Percentiles rank a stretch among this genome's conserved stretches.
Evolutionary conservation across 2,797 vertebrate genomes (phyloP).

Genomic region (Rhynchonycteris naso): DNA sequence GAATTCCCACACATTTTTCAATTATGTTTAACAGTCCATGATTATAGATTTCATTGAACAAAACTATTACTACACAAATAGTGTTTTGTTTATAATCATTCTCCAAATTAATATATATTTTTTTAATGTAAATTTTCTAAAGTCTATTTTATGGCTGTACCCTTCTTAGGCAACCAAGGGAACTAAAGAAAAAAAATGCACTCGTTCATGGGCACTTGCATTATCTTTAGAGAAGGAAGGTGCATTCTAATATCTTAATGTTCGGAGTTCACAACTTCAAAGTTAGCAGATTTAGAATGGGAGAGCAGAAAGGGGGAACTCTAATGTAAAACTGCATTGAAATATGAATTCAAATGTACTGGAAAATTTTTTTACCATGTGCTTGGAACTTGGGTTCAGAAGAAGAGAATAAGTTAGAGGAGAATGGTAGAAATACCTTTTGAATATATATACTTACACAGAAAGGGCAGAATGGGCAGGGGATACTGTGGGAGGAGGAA

Average conservation of each 20-base stretch:
- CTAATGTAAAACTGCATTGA: neutral
- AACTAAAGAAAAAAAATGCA: neutral
- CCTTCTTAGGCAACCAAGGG: neutral
- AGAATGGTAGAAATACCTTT: neutral
- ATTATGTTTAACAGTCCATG: neutral
- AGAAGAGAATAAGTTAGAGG: neutral
- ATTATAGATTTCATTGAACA: constrained; percentile 26
- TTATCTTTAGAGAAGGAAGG: neutral
- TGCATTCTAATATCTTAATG: neutral
- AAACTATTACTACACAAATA: neutral
- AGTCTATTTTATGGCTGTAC: neutral
- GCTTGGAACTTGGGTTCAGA: neutral
- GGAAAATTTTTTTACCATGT: neutral
- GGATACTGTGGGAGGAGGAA: neutral
- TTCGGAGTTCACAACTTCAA: neutral
- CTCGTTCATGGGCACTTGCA: neutral
- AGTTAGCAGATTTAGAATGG: neutral
- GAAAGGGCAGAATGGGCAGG: neutral
- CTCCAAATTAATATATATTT: neutral
- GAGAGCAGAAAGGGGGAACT: neutral
- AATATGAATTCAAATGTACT: neutral
- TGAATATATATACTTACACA: neutral
- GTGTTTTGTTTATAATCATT: constrained; percentile 6
- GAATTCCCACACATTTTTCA: neutral
- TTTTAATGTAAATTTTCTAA: constrained; percentile 31